Base-by-base conservation (phyloP, 53 echinoderm and acorn worm genomes). In the Patiria pectinifera region DNA sequence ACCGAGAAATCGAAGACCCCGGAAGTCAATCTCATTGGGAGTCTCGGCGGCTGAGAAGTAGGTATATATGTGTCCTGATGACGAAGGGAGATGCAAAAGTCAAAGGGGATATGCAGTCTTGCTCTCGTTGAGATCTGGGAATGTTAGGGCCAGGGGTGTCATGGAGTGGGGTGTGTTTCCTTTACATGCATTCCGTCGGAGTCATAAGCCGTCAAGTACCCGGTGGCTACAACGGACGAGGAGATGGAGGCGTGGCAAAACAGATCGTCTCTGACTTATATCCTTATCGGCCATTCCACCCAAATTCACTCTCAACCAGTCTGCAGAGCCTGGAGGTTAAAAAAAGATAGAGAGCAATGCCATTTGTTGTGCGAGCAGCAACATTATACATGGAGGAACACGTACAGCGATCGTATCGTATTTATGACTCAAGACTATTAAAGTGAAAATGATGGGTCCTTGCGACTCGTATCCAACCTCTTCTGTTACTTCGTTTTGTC, bases 101-200 rank as follows among this genome's bases (percentile, higher is more conserved):
- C 1, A 78, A 45, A 46, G 11, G 79, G 8, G 53, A 9, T 3
- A 18, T 15, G 79, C 9, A 35, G 35, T 35, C 35, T 35, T 35
- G 35, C 35, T 35, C 25, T 44, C 14, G 25, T 77, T 8, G 79
- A 46, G 75, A 86, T 86, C 22, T 53, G 11, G 86, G 49, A 49
- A 49, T 74, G 47, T 71, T 48, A 69, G 66, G 66, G 18, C 46
- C 63, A 22, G 13, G 72, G 74, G 69, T 85, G 35, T 10, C 3
- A 85, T 69, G 69, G 35, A 6, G 69, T 69, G 69, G 19, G 70
- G 11, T 69, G 85, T 69, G 69, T 8, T 21, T 8, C 18, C 7
- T 23, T 11, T 22, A n/a, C n/a, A 47, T 49, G 86, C 86, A 86
- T 86, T 48, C 18, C 71, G 74, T 58, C 85, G 15, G 62, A 18